These are phyloP conservation scores for Ochropacha duplaris DNA, from an alignment of 2,888 invertebrate genomes.

Conservation along the genomic window DNA sequence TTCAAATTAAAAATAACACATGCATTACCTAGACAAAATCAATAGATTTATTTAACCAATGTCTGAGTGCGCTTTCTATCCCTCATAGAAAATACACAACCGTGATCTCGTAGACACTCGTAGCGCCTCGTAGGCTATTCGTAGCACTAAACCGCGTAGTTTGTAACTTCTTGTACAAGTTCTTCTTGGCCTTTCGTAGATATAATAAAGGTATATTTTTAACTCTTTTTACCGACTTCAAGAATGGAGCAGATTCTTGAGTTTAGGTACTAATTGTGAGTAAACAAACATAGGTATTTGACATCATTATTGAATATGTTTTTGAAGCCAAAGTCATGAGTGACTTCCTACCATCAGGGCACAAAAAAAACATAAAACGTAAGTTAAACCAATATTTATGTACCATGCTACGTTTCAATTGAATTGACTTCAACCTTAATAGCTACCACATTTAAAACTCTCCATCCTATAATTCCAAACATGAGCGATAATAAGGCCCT, in stretches of 20 bases:
- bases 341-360: no score
- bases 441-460: not conserved
- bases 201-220: conserved; percentile 3
- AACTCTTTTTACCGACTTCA: not conserved
- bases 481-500: not conserved
- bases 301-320: no score
- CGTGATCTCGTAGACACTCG: not conserved
- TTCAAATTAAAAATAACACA: no score
- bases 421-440: not conserved
- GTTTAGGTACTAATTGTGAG: no score
- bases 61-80: no score
- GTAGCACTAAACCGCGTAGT: conserved; percentile 19
- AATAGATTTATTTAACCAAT: no score
- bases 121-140: conserved; percentile 5
- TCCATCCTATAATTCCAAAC: not conserved
- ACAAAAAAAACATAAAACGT: not conserved
- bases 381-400: not conserved
- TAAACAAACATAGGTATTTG: no score
- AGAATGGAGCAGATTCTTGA: no score
- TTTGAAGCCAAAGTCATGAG: no score
- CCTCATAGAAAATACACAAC: not conserved
- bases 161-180: conserved; percentile 11
- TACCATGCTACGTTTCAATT: not conserved
- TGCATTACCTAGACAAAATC: no score
- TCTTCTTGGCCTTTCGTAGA: no score